Evolutionary conservation across 2,113 vertebrate species (phyloP), one percentile per base, ranked within the genome.

Genomic region (Sphyrna mokarran): DNA sequence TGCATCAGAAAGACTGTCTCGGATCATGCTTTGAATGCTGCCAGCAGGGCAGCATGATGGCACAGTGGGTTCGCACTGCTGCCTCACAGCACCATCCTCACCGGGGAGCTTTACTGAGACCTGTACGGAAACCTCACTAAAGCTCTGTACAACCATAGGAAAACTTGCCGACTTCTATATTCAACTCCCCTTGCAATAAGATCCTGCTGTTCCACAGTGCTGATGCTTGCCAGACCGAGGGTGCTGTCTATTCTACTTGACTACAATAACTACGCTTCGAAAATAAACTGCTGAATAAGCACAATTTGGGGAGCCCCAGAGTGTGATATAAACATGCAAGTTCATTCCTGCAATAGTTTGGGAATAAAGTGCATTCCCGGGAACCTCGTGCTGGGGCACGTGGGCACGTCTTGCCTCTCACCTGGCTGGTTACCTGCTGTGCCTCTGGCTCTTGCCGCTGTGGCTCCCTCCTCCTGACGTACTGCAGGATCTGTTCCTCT

Each of bases 401-500:
- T 33, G 20, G 43, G 23, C 29, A 37, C 20, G 29, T 20, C 13
- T 68, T 58, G 68, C 18, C 29, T 22, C 66, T 89, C 26, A 37
- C 22, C n/a, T 22, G 26, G 29, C 22, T 26, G 3, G 22, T 14
- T 89, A 97, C 97, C 97, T 97, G 96, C 26, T 96, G 94, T 33
- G 61, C 96, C 18, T 83, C 95, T 20, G 96, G 96, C 96, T 97
- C 97, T 0, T 96, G 16, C 0, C 0, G 20, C 6, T 96, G 16
- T 97, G 97, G 18, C 8, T 96, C 96, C 18, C 96, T 48, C 78
- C 97, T 96, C 89, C 98, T 97, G 0, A 99, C 97, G 0, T 99
- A 98, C 96, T 97, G 97, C 96, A 98, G 98, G 95, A 99, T 98
- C 96, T 98, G 98, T 4, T 98, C 98, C 43, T 98, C 97, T 8